Base-by-base conservation (phyloP, 2,888 invertebrate species). In the Orthosia gothica region DNA sequence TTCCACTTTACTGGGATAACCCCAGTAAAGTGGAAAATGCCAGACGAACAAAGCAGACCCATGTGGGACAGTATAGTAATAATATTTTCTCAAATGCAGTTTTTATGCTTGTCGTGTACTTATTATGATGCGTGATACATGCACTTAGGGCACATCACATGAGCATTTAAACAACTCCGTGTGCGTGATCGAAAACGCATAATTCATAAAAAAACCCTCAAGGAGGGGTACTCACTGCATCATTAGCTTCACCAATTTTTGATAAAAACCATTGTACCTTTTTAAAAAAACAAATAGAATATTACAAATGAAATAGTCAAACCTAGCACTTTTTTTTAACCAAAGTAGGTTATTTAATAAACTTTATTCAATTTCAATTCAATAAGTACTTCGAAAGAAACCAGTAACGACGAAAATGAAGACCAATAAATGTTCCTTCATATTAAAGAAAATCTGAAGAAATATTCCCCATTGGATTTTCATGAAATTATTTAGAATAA, bases 51-150 rank as follows among this genome's bases (percentile, higher is more conserved):
- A 23, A 55, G 23, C 9, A 15, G 13, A 15, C 13, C 15, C 23
- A 15, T 15, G 23, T 54, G 20, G 13, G 1, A 16, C 23, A 26
- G 12, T 15, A 15, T 4, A n/a, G 11, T n/a, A 26, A 18, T 61
- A 40, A n/a, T n/a, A 59, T 45, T 59, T 59, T 7, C 20, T 45
- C 1, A 7, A 45, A 20, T 47, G 15, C 20, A 26, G 50, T 18
- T 52, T 65, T 15, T 16, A 20, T 45, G 18, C 18, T 50, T 20
- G 7, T 12, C n/a, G 50, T n/a, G 9, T 32, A 55, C 26, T 20
- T 59, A 15, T 61, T 23, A 40, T 40, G 1, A 58, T n/a, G 57
- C 57, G 50, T 72, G 72, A 50, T 15, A 18, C 64, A 72, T 50
- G 72, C 26, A 64, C 23, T 26, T 16, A 1, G 11, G 23, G 2